Conservation (phyloP, 2,113 vertebrate genomes). For the Egretta garzetta region DNA sequence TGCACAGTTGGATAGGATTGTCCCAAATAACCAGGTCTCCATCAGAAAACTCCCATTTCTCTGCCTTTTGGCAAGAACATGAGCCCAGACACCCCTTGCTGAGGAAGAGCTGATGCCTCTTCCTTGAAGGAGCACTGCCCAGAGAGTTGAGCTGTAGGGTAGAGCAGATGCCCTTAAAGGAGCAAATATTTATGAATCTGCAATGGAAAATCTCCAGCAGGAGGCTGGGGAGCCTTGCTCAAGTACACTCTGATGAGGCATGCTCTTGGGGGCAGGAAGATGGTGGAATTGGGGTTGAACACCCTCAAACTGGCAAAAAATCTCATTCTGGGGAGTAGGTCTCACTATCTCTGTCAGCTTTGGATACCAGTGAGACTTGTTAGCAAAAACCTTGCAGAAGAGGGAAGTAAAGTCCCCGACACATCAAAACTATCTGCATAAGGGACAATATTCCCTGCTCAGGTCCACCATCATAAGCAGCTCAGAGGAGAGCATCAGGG, state of each 20-base stretch:
- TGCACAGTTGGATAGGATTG: neutral
- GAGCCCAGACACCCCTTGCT: neutral
- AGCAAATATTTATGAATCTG: neutral
- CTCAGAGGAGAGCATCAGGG: neutral
- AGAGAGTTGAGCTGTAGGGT: neutral
- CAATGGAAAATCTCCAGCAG: neutral
- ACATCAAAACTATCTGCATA: neutral
- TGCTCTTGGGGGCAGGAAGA: neutral
- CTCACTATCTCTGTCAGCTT: neutral
- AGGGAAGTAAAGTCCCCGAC: neutral
- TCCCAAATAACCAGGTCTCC: neutral
- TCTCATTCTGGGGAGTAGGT: neutral
- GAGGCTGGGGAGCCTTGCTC: neutral
- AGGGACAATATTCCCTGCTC: neutral
- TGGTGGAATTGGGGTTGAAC: neutral
- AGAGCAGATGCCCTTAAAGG: neutral
- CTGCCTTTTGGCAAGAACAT: neutral
- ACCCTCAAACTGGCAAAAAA: neutral
- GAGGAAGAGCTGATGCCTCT: neutral
- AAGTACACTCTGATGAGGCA: no score
- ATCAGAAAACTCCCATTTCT: neutral
- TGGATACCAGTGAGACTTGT: neutral
- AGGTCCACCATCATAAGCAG: accelerated
- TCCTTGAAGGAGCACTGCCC: neutral
- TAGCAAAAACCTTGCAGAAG: neutral